phyloP scores from a whole-genome alignment of 2,888 invertebrate species.

The Tipula vernalis region DNA sequence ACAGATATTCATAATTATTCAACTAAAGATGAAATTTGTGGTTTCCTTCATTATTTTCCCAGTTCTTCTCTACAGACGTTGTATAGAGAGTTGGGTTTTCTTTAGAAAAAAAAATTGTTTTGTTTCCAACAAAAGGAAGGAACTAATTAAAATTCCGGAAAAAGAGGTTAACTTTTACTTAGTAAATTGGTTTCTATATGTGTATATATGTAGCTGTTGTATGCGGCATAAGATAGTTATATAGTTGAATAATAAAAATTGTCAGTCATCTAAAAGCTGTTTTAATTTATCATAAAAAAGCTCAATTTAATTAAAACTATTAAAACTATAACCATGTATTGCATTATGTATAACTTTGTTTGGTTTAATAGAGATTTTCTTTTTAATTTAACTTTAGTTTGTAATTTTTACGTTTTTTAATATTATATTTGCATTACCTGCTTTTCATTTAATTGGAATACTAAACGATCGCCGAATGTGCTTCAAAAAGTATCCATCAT shows the following conservation, averaged over 20 bases:
- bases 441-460: background rate
- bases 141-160: background rate
- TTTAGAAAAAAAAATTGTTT: background rate
- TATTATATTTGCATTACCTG: background rate
- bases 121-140: background rate
- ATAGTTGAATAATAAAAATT: background rate
- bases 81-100: background rate
- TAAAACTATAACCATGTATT: background rate
- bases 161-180: background rate
- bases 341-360: background rate
- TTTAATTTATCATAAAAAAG: background rate
- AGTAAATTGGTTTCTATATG: background rate
- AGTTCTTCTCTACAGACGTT: background rate
- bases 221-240: background rate
- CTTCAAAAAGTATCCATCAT: too few species aligned
- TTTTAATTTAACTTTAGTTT: background rate
- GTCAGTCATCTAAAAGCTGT: background rate
- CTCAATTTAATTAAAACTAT: background rate
- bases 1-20: background rate
- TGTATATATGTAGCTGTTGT: background rate
- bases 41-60: background rate
- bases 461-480: too few species aligned
- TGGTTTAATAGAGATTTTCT: background rate
- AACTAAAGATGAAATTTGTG: conserved; percentile 4
- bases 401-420: background rate